Conservation (phyloP, 2,888 invertebrate species). For the Halictus ligatus region DNA sequence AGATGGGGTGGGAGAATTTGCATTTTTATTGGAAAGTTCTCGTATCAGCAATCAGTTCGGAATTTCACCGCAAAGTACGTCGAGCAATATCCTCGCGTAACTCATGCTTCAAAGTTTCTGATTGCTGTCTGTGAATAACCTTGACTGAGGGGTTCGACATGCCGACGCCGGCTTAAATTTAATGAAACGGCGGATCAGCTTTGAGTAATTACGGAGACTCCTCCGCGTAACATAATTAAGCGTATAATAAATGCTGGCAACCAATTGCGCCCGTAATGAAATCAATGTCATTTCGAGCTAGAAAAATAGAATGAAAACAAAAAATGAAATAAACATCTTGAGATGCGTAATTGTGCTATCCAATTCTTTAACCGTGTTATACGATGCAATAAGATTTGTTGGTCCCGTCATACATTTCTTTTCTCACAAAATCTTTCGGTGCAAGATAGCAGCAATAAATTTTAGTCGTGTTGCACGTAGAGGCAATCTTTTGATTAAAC, state of each 20-base stretch:
- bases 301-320: background rate
- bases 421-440: background rate
- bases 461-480: background rate
- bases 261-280: background rate
- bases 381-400: background rate
- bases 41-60: conserved; percentile 40
- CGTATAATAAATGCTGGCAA: background rate
- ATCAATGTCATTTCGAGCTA: background rate
- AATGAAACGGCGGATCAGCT: conserved; percentile 57
- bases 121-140: conserved; percentile 55
- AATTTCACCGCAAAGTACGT: conserved; percentile 27
- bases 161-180: conserved; percentile 32
- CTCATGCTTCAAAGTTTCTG: conserved; percentile 40
- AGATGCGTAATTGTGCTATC: background rate
- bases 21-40: conserved; percentile 52
- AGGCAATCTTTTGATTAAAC: background rate
- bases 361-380: background rate
- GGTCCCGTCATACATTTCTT: background rate
- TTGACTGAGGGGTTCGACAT: conserved; percentile 35
- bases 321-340: background rate
- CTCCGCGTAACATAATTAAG: conserved; percentile 36
- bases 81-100: conserved; percentile 42
- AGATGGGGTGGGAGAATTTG: conserved; percentile 31
- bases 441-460: background rate
- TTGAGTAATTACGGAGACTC: conserved; percentile 48